Evolutionary conservation across 2,113 vertebrate genomes (phyloP), one percentile per base, ranked within the genome.

Genomic region (Penelope pileata): DNA sequence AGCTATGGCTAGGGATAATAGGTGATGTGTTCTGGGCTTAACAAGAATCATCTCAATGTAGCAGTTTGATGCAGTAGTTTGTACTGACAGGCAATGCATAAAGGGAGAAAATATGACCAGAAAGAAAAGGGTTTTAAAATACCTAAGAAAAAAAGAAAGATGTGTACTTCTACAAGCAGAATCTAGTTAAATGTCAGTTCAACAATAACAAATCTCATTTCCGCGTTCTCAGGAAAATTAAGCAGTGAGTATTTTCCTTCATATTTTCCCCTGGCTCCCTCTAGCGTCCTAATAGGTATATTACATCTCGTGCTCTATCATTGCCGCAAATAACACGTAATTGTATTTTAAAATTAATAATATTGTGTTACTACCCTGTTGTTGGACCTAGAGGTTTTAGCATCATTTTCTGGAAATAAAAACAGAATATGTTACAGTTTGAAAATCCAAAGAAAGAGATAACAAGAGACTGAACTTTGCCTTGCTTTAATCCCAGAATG

Each of bases 261-360:
- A 5, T 21, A 2, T 1, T 42, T 11, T 38, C 51, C 10, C 36
- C 43, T 76, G 10, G 14, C 86, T 60, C 91, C 82, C 94, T 78
- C 94, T 53, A 67, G 67, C 26, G 72, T 67, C 77, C 42, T 12
- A 43, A 32, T 26, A 2, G 0, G 4, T 60, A 6, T 8, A 66
- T 32, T 48, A 26, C 77, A 76, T 0, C 14, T 64, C 42, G 13
- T 0, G 26, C 19, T 24, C 8, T 7, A 16, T 3, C 48, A 23
- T 8, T 1, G 13, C 4, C 64, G 8, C 22, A 30, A 54, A 30
- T 7, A 62, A 86, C 1, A 0, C 0, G 0, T 50, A 22, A 3
- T 30, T 2, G 1, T 23, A 29, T 40, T 60, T 83, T 40, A 22
- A 59, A 62, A 59, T 13, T 5, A 30, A 15, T 50, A 51, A 21